Evolutionary conservation across 2,113 vertebrate species (phyloP).

Genomic region (Elanoides forficatus): DNA sequence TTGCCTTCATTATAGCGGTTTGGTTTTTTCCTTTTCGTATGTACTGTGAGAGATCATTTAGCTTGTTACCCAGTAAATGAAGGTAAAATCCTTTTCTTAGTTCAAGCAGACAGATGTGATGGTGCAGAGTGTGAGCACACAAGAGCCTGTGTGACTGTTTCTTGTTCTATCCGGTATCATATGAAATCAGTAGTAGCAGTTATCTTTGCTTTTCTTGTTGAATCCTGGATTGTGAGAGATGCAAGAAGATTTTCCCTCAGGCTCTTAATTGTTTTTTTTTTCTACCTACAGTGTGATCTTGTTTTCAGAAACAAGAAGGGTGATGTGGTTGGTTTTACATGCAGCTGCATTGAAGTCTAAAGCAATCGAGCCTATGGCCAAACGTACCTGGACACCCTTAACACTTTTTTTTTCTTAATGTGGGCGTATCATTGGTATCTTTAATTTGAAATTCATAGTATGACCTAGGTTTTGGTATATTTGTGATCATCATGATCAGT

Average conservation of each 20-base stretch:
- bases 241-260: not conserved
- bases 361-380: not conserved
- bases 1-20: not conserved
- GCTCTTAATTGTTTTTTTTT: not conserved
- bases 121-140: not conserved
- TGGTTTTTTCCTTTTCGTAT: not conserved
- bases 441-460: not conserved
- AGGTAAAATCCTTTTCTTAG: not conserved
- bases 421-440: not conserved
- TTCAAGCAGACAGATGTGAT: not conserved
- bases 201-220: not conserved
- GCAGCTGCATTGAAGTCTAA: not conserved
- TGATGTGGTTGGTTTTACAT: not conserved
- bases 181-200: not conserved
- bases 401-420: not conserved
- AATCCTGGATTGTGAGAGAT: not conserved
- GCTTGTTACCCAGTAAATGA: not conserved
- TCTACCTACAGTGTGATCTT: not conserved
- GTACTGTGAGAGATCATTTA: not conserved
- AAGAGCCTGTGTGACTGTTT: not conserved
- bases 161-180: rapidly evolving
- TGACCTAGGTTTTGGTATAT: not conserved
- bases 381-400: not conserved
- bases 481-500: not conserved
- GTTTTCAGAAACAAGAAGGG: not conserved